Conservation (phyloP, 2,797 vertebrate genomes). For the Amniataba percoides region DNA sequence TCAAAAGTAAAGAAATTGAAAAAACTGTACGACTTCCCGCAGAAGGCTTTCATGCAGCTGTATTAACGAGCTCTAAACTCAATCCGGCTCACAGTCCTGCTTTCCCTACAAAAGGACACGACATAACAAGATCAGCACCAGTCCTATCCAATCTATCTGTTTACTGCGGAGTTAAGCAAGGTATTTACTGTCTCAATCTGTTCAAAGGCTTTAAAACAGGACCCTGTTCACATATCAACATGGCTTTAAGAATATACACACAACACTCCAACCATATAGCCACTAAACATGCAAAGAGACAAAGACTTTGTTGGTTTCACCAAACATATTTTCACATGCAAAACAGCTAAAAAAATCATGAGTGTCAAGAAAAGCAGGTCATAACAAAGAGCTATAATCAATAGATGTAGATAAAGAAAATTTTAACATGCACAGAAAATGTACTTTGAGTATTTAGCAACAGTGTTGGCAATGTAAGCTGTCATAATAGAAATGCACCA, state of each 20-base stretch:
- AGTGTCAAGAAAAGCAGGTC: not conserved
- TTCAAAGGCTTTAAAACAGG: slow-evolving; percentile 65
- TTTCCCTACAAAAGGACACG: slow-evolving; percentile 57
- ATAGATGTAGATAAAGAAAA: not conserved
- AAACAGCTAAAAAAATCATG: no score
- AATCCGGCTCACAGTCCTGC: slow-evolving; percentile 59
- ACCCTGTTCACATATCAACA: slow-evolving; percentile 21
- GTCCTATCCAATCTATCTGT: slow-evolving; percentile 64
- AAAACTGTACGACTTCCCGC: not conserved
- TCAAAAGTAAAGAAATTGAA: slow-evolving; percentile 3
- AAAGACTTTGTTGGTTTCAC: not conserved
- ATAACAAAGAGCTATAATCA: not conserved
- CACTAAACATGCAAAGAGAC: not conserved
- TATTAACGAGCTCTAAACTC: slow-evolving; percentile 55
- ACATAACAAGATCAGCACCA: slow-evolving; percentile 72
- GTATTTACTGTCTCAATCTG: slow-evolving; percentile 71
- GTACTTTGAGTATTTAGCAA: not conserved
- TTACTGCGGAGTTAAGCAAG: slow-evolving; percentile 69
- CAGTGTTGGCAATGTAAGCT: not conserved
- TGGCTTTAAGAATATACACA: slow-evolving; percentile 24
- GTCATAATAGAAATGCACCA: not conserved
- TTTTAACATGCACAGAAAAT: not conserved
- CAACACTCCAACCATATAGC: not conserved
- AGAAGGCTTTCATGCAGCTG: slow-evolving; percentile 17
- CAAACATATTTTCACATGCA: not conserved